Evolutionary conservation across 2,797 vertebrate genomes (phyloP), one percentile per base, ranked within the genome.

Genomic region (Astyanax mexicanus): DNA sequence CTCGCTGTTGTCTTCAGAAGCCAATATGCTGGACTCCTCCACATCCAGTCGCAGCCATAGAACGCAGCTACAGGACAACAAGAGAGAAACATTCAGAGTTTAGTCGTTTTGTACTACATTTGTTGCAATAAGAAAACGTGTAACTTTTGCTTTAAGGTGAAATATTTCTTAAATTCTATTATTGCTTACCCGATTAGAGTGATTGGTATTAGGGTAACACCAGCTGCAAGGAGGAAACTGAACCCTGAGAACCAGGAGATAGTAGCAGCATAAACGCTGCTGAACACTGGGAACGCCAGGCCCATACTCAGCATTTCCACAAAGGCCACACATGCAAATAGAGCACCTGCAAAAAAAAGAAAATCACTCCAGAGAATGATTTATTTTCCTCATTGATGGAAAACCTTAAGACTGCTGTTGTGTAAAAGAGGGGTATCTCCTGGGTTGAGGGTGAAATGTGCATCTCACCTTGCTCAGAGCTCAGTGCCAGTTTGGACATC

Each of bases 291-390:
- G 61, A 89, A 9, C 0, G 93, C 83, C 44, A 85, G 7, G 0
- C 83, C 88, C 75, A 89, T 79, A 0, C 89, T 90, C 71, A 94
- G 57, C 69, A 92, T 92, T 85, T 96, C 95, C 83, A 95, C 86
- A 83, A 95, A 93, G 64, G 95, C 92, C 75, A 95, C 85, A 67
- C 93, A 95, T 12, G 94, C 95, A 86, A 96, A 95, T 71, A 95
- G 67, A 27, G 91, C 89, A 79, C 95, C 95, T 96, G 85, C 19
- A 57, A 73, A 78, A 69, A 80, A 54, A 49, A 47, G 21, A 7
- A 19, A 12, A 17, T 32, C 17, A 1, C 1, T 8, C 29, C n/a
- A n/a, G n/a, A n/a, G n/a, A n/a, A n/a, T n/a, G n/a, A n/a, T n/a
- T n/a, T n/a, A n/a, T n/a, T n/a, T n/a, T n/a, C n/a, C n/a, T n/a